Percentiles rank a stretch among this genome's conserved stretches.
These are phyloP conservation scores for Poeciliopsis infans DNA, from an alignment of 2,797 vertebrate species.

Conservation along the genomic window DNA sequence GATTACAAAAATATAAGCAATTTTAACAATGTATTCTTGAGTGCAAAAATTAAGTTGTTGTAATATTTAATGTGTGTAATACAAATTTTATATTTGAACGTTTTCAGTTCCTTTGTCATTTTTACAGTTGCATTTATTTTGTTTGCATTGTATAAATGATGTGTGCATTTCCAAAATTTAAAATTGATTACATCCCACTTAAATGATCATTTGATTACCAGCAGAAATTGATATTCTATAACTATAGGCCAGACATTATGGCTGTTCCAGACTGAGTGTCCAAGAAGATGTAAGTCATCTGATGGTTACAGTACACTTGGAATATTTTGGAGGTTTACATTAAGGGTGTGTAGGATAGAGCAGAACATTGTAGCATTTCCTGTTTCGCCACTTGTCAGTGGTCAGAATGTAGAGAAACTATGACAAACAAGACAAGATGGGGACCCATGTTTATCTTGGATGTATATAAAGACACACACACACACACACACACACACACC, in stretches of 20 bases:
- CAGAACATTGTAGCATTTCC: not conserved
- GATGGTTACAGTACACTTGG: not conserved
- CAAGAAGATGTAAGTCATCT: not conserved
- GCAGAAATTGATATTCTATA: not conserved
- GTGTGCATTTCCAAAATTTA: conserved; percentile 34
- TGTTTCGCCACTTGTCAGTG: not conserved
- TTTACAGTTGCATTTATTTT: not conserved
- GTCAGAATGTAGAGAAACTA: not conserved
- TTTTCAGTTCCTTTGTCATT: not conserved
- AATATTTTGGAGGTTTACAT: not conserved
- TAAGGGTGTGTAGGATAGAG: not conserved
- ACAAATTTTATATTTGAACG: not conserved
- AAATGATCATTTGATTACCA: not conserved
- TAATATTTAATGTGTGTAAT: conserved; percentile 25
- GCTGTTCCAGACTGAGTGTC: not conserved
- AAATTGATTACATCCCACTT: conserved; percentile 33
- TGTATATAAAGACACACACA: no score
- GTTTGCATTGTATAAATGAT: conserved; percentile 18
- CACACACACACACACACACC: no score
- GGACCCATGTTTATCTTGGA: not conserved
- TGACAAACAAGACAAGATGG: not conserved
- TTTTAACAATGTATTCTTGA: not conserved
- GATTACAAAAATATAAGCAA: not conserved
- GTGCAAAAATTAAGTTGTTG: conserved; percentile 18
- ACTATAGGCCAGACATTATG: not conserved